Percentiles rank a stretch among this genome's conserved stretches.
phyloP scores from a whole-genome alignment of 2,113 vertebrate species.

The Gavialis gangeticus region DNA sequence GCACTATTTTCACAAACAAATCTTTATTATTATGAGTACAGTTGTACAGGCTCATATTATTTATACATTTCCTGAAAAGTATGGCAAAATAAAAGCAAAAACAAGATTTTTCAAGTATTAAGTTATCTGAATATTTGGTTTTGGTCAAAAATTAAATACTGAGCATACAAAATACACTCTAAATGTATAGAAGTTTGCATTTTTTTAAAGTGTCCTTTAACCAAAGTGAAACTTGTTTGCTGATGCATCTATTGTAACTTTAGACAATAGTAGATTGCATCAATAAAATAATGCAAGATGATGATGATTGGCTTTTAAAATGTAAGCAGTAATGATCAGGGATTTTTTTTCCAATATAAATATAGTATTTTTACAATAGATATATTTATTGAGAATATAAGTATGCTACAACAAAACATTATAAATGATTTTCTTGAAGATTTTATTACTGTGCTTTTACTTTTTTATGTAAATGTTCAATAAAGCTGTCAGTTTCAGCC shows the following conservation, averaged over 20 bases:
- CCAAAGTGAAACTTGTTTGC: not conserved
- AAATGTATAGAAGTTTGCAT: not conserved
- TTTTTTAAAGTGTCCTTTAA: slow-evolving; percentile 50
- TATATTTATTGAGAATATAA: not conserved
- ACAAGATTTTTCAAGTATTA: not conserved
- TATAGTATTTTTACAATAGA: not conserved
- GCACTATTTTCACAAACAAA: not conserved
- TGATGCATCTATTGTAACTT: not conserved
- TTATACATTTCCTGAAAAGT: not conserved
- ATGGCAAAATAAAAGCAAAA: not conserved
- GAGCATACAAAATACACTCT: not conserved
- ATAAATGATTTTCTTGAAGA: slow-evolving; percentile 16
- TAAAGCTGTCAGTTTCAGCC: slow-evolving; percentile 1
- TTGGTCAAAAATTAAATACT: not conserved
- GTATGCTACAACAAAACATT: slow-evolving; percentile 30
- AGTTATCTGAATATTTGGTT: not conserved
- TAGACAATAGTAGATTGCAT: not conserved
- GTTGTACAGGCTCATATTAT: not conserved
- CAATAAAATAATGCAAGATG: not conserved
- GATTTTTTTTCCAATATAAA: not conserved
- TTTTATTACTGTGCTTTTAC: slow-evolving; percentile 34
- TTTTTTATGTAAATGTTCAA: slow-evolving; percentile 24
- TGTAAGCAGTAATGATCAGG: not conserved
- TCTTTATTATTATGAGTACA: not conserved
- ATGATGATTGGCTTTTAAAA: not conserved